These are phyloP conservation scores for Agriopis marginaria DNA, from an alignment of 2,888 invertebrate species.

Conservation along the genomic window DNA sequence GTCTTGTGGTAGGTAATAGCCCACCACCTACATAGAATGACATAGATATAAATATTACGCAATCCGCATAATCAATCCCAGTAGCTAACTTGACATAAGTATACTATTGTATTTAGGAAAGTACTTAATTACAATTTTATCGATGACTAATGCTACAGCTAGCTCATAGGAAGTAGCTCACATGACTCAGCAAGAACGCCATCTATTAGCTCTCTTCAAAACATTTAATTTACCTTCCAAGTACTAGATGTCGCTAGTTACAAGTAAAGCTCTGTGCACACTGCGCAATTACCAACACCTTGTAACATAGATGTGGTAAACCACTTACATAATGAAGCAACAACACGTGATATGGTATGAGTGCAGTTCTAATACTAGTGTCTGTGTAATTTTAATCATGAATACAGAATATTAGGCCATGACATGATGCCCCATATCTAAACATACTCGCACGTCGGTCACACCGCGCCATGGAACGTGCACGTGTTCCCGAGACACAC, in stretches of 20 bases:
- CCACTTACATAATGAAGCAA: conserved; percentile 25
- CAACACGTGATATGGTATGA: conserved; percentile 21
- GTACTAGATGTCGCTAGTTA: conserved; percentile 30
- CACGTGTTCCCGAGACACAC: not conserved
- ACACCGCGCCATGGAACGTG: not conserved
- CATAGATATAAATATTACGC: not conserved
- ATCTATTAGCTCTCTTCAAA: conserved; percentile 14
- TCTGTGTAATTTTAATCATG: no score
- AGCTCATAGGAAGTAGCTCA: not conserved
- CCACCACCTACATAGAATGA: not conserved
- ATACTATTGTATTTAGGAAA: not conserved
- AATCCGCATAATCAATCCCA: no score
- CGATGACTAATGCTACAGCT: no score
- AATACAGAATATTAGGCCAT: no score
- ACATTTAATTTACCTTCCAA: conserved; percentile 4
- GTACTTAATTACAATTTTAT: no score
- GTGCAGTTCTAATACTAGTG: conserved; percentile 16
- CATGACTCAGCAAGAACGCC: conserved; percentile 19
- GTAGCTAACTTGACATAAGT: not conserved
- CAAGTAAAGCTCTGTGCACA: conserved; percentile 31
- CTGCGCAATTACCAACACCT: conserved; percentile 15
- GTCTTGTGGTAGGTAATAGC: no score
- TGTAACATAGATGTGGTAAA: not conserved
- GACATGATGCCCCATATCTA: no score
- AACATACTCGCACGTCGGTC: no score